Evolutionary conservation across 1,140 invertebrate species (phyloP).

Genomic region (Oreohelix idahoensis): DNA sequence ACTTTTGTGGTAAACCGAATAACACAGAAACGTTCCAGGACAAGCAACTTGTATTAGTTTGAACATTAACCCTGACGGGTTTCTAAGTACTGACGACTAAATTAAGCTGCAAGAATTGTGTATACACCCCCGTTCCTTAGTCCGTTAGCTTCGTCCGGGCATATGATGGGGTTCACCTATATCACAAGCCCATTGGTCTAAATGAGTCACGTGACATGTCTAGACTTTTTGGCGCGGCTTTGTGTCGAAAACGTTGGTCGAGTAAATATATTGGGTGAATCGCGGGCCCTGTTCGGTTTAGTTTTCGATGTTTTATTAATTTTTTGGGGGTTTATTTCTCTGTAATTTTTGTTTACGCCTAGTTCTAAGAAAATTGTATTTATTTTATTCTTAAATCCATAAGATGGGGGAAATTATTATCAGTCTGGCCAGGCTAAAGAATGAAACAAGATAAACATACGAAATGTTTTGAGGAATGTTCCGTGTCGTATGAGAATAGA

Average conservation of each 20-base stretch:
- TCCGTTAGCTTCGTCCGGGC: constrained; percentile 38
- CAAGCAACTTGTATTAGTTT: neutral
- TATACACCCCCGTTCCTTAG: neutral
- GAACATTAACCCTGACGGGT: neutral
- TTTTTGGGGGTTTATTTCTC: neutral
- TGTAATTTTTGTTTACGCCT: neutral
- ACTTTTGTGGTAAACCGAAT: neutral
- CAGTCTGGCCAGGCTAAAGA: neutral
- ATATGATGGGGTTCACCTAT: constrained; percentile 51
- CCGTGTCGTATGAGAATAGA: too few relatives aligned
- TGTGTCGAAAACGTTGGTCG: constrained; percentile 42
- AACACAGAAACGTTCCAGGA: neutral
- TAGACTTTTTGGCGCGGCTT: constrained; percentile 72
- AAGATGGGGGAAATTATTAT: neutral
- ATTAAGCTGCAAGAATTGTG: neutral
- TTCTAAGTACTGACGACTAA: neutral
- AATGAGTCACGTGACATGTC: constrained; percentile 64
- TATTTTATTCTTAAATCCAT: neutral
- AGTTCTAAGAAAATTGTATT: neutral
- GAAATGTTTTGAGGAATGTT: too few relatives aligned
- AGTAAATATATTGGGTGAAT: constrained; percentile 2
- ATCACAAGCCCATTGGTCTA: constrained; percentile 58
- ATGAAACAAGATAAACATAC: too few relatives aligned
- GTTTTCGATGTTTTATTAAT: neutral
- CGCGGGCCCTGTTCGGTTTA: neutral